Evolutionary conservation across 2,113 vertebrate genomes (phyloP).

Genomic region (Entelurus aequoreus): DNA sequence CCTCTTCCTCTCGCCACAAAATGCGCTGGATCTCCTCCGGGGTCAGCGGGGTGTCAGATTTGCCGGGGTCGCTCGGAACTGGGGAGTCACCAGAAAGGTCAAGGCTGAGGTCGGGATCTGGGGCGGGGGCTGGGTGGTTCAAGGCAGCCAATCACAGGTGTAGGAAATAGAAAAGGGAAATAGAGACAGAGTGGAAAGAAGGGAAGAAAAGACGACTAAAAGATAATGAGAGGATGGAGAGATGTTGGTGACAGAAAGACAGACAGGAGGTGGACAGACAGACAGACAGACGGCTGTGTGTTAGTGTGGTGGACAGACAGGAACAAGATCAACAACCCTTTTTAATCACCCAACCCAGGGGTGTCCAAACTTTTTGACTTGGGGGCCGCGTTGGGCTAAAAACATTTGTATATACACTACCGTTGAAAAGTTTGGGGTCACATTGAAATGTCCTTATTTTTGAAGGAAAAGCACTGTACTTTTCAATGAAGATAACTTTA

Average conservation of each 20-base stretch:
- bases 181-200: conserved; percentile 12
- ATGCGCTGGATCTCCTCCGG: conserved; percentile 54
- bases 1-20: conserved; percentile 54
- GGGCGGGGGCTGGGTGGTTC: conserved; percentile 16
- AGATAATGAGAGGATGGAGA: conserved; percentile 16
- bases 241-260: conserved; percentile 12
- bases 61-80: conserved; percentile 66
- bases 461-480: no score
- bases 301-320: conserved; percentile 38
- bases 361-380: no score
- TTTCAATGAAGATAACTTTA: no score
- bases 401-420: no score
- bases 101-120: conserved; percentile 67
- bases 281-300: conserved; percentile 18
- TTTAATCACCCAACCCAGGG: no score
- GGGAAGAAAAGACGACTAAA: conserved; percentile 15
- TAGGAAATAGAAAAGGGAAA: conserved; percentile 6
- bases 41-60: conserved; percentile 19
- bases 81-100: conserved; percentile 84
- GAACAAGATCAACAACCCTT: conserved; percentile 30
- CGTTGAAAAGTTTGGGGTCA: no score
- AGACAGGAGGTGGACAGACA: background rate
- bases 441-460: no score
- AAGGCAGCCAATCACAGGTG: conserved; percentile 32
- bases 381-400: no score